Conservation (phyloP, 2,888 invertebrate species). For the Phengaris arion region DNA sequence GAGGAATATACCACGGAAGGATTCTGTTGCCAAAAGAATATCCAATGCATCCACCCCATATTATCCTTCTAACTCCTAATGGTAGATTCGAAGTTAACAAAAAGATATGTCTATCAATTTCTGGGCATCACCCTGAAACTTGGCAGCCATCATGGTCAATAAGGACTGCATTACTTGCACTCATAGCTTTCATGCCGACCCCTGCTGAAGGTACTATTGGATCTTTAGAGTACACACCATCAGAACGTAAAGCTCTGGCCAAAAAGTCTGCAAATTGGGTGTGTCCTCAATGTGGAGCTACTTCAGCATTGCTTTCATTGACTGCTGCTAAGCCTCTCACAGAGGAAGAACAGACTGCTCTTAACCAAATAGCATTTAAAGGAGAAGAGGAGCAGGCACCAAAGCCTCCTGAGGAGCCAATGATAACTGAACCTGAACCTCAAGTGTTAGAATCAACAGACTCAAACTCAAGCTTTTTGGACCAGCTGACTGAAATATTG, state of each 20-base stretch:
- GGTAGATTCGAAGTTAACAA: slow-evolving; percentile 95
- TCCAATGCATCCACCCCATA: slow-evolving; percentile 98
- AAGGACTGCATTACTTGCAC: slow-evolving; percentile 92
- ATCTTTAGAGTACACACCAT: slow-evolving; percentile 91
- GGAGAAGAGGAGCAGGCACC: slow-evolving; percentile 68
- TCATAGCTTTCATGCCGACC: slow-evolving; percentile 97
- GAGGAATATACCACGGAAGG: slow-evolving; percentile 94
- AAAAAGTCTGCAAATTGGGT: slow-evolving; percentile 81
- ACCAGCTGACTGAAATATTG: slow-evolving; percentile 67
- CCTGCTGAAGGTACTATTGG: slow-evolving; percentile 94
- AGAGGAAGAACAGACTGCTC: slow-evolving; percentile 70
- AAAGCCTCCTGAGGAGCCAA: slow-evolving; percentile 58
- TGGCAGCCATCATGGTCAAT: slow-evolving; percentile 99
- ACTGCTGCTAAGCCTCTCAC: slow-evolving; percentile 72
- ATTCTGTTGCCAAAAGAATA: slow-evolving; percentile 95
- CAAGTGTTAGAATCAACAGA: slow-evolving; percentile 64
- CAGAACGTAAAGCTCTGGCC: slow-evolving; percentile 89
- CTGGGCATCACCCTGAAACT: slow-evolving; percentile 97
- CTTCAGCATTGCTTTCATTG: slow-evolving; percentile 60
- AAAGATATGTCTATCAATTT: slow-evolving; percentile 97
- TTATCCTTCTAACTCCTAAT: slow-evolving; percentile 94
- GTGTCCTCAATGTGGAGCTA: slow-evolving; percentile 69
- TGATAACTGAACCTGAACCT: slow-evolving; percentile 52
- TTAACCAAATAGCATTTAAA: slow-evolving; percentile 75
- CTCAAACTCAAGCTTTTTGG: slow-evolving; percentile 60